Base-by-base conservation (phyloP, 1,140 invertebrate species). In the Eurosta solidaginis region DNA sequence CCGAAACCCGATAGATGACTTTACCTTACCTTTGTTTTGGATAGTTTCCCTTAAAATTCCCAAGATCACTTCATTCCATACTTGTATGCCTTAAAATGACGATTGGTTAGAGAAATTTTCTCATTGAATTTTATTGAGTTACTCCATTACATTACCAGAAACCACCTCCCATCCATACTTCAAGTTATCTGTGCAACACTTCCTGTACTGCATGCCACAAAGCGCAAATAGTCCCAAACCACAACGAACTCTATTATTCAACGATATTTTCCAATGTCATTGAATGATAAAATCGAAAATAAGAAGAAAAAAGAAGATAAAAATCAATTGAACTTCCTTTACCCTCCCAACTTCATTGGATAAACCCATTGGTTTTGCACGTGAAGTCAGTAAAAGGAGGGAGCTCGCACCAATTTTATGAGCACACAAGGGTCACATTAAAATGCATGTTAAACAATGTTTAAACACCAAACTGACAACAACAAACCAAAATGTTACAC, bases 371-470 rank as follows among this genome's bases (percentile, higher is more conserved):
- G 27, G 27, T 33, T 59, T 33, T 5, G 59, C n/a, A 40, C 33
- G 59, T 68, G 59, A 36, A 68, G 59, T 40, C 59, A 20, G 33
- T 33, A 40, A 36, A 68, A 20, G 59, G 17, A n/a, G n/a, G 33
- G 6, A 68, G 40, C 59, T 68, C 59, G 20, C 29, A 68, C 59
- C 59, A 20, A 68, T 82, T 85, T 85, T 85, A 85, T 84, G 83
- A 80, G 78, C 80, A 83, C 84, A 80, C 84, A 85, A 84, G 84
- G 84, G 84, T 84, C 84, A 85, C 84, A 85, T 85, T 85, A 85
- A 85, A 84, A 83, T 79, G 79, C 84, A 85, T 85, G 83, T 82
- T 82, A 59, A 80, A 78, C 81, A 77, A 78, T 76, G 45, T 76
- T 76, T 76, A 76, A 76, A 76, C 75, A 76, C 49, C 75, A 25